A percentile compares a stretch with the other conserved stretches of the same genome.
Conservation (phyloP, 2,888 invertebrate genomes). For the Margaritifera margaritifera region DNA sequence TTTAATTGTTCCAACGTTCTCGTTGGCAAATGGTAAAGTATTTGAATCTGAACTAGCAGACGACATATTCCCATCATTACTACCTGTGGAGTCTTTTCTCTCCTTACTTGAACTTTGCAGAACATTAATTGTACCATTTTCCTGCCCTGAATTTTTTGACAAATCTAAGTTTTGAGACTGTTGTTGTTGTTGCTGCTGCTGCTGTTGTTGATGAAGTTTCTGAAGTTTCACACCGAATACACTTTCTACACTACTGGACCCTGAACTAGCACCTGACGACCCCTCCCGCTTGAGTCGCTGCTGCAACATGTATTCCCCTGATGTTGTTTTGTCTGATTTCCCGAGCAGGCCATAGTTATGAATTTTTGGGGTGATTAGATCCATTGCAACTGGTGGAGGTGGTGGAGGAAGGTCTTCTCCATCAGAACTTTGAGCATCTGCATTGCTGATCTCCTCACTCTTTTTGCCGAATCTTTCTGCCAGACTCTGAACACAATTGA, state of each 20-base stretch:
- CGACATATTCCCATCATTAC: constrained; percentile 53
- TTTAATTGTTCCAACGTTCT: constrained; percentile 98
- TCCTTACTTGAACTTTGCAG: constrained; percentile 27
- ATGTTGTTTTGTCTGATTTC: constrained; percentile 45
- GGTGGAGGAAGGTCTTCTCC: constrained; percentile 68
- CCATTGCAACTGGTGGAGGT: constrained; percentile 67
- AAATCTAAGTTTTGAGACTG: constrained; percentile 17
- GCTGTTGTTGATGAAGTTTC: constrained; percentile 30
- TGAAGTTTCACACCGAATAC: constrained; percentile 44
- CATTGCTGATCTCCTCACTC: constrained; percentile 55
- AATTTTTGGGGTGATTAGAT: constrained; percentile 66
- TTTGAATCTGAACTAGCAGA: constrained; percentile 94
- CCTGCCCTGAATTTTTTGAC: constrained; percentile 24
- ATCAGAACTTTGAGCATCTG: constrained; percentile 60
- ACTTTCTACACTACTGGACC: constrained; percentile 31
- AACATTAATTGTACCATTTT: constrained; percentile 8
- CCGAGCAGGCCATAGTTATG: constrained; percentile 65
- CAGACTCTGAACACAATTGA: constrained; percentile 70
- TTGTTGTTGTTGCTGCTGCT: constrained; percentile 29
- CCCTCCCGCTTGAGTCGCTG: constrained; percentile 42
- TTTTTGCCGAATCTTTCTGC: constrained; percentile 67
- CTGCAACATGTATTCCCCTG: constrained; percentile 47
- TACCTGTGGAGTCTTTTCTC: constrained; percentile 43
- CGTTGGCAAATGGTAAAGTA: constrained; percentile 91
- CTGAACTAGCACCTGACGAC: constrained; percentile 29